phyloP scores from a whole-genome alignment of 2,888 invertebrate species.

The Drosophila anomalata region DNA sequence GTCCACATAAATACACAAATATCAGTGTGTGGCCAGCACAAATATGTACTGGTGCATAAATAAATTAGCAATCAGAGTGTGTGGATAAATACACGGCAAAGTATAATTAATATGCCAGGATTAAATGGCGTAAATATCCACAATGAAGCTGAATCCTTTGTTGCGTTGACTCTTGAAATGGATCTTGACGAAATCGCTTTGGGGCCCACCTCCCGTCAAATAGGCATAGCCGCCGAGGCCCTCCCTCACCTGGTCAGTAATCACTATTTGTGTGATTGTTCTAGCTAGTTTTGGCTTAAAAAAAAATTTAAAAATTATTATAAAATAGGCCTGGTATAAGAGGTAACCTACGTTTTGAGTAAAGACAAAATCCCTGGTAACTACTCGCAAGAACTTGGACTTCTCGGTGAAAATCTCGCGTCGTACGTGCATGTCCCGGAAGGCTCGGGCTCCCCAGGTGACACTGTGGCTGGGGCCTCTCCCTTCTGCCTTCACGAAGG shows the following conservation, averaged over 20 bases:
- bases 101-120: constrained; percentile 21
- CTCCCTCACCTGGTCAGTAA: constrained; percentile 83
- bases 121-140: constrained; percentile 83
- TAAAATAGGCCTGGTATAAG: rapidly evolving
- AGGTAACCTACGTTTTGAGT: constrained; percentile 48
- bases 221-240: constrained; percentile 84
- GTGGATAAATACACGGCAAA: background rate
- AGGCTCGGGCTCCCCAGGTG: constrained; percentile 62
- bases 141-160: constrained; percentile 83
- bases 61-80: constrained; percentile 30
- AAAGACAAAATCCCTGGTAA: constrained; percentile 56
- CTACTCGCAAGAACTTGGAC: constrained; percentile 59
- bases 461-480: constrained; percentile 59
- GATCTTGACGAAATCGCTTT: constrained; percentile 77
- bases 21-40: constrained; percentile 9
- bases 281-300: constrained; percentile 17
- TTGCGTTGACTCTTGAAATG: constrained; percentile 84
- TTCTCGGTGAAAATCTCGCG: constrained; percentile 60
- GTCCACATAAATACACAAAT: constrained; percentile 11
- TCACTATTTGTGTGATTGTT: constrained; percentile 81
- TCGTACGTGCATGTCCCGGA: constrained; percentile 56
- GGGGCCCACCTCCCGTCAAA: constrained; percentile 83
- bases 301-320: background rate
- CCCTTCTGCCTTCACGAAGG: constrained; percentile 15
- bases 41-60: constrained; percentile 32